Conservation (phyloP, 2,797 vertebrate species). For the Monodelphis domestica region DNA sequence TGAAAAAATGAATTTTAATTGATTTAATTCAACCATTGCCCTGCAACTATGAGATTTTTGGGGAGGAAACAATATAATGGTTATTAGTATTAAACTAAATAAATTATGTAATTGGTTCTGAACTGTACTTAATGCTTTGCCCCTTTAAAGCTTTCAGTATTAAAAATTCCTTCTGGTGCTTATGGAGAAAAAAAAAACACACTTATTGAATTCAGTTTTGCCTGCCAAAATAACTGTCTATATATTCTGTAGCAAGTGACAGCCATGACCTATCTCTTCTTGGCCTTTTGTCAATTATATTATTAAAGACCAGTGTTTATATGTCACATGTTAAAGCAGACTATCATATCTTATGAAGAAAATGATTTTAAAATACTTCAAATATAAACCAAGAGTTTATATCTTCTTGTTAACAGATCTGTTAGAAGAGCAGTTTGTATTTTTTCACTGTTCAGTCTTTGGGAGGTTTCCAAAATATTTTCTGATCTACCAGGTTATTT, state of each 20-base stretch:
- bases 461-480: slow-evolving; percentile 32
- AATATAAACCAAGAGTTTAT: slow-evolving; percentile 67
- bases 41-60: background rate
- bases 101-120: background rate
- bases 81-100: background rate
- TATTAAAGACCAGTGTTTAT: slow-evolving; percentile 84
- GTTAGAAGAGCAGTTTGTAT: background rate
- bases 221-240: slow-evolving; percentile 83
- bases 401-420: slow-evolving; percentile 73
- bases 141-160: background rate
- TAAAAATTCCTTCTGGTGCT: background rate
- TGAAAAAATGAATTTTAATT: background rate
- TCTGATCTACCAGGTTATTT: slow-evolving; percentile 47
- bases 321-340: slow-evolving; percentile 81
- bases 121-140: background rate
- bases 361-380: slow-evolving; percentile 77
- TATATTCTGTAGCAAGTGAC: slow-evolving; percentile 81
- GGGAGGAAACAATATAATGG: background rate
- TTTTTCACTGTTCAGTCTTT: slow-evolving; percentile 47
- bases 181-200: background rate
- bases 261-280: slow-evolving; percentile 78
- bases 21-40: background rate
- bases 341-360: slow-evolving; percentile 83
- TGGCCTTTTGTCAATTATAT: slow-evolving; percentile 85
- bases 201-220: slow-evolving; percentile 79